Base-by-base conservation (phyloP, 1,140 invertebrate genomes). In the Neuroterus valhalla region DNA sequence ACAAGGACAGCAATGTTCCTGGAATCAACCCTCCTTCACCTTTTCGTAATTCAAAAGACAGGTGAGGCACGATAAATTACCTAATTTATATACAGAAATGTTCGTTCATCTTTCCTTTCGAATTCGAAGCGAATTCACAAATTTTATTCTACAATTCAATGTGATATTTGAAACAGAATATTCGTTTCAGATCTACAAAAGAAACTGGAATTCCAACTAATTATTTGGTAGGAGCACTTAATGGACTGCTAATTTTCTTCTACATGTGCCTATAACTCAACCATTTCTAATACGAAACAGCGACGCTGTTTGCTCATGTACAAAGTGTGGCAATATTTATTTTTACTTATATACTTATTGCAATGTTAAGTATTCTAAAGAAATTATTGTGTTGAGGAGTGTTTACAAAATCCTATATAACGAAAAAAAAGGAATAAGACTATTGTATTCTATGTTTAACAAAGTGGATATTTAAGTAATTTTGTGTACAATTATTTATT, bases 1-100 rank as follows among this genome's bases (percentile, higher is more conserved):
- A 89, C 69, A 84, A 87, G 72, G 88, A 89, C 74, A 89, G 87
- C 75, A 80, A 77, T 72, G 72, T 86, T 38, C 85, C 86, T 46
- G 87, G 86, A 70, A 68, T 85, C 6, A 84, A 87, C 79, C 85
- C 86, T 70, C 84, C 84, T 8, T 81, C 71, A 10, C 86, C 87
- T 50, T 82, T 88, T 71, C 81, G 78, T 31, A 77, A 76, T 38
- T 79, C 72, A 19, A 84, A 80, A 21, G 76, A 75, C 50, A 81
- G 77, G 85, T 38, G 5, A 38, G 31, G 10, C 86, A 82, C 80
- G 8, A 43, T 21, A 19, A 12, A 14, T n/a, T 70, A 66, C n/a
- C n/a, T n/a, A n/a, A n/a, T 38, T 38, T 38, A 38, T 38, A 38
- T 38, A 38, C 31, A 1, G 31, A 38, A 38, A 38, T 38, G 31